These are phyloP conservation scores for Galerucella nymphaeae DNA, from an alignment of 2,888 invertebrate species.

Conservation along the genomic window DNA sequence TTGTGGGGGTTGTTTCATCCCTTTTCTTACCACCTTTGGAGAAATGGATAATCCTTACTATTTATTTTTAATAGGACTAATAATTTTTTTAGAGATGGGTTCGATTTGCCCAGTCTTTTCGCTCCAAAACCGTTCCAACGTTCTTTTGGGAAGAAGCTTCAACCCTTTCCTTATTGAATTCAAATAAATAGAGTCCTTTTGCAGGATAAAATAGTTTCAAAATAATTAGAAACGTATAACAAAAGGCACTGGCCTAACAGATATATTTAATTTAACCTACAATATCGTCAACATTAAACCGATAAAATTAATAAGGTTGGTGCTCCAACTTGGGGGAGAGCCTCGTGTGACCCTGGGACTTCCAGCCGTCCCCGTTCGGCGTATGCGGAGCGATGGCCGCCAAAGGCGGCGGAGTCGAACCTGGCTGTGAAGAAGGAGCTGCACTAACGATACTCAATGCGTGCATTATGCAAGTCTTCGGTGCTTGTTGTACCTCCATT, in stretches of 20 bases:
- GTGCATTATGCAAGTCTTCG: conserved; percentile 69
- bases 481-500: conserved; percentile 66
- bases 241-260: background rate
- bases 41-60: too few species aligned
- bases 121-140: too few species aligned
- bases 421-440: conserved; percentile 57
- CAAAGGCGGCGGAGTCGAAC: conserved; percentile 60
- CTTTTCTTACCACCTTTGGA: too few species aligned
- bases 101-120: too few species aligned
- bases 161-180: too few species aligned
- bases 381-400: conserved; percentile 61
- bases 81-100: too few species aligned
- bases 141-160: too few species aligned
- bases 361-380: conserved; percentile 61
- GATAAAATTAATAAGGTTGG: conserved; percentile 58
- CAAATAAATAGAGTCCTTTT: too few species aligned
- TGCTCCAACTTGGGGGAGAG: conserved; percentile 60
- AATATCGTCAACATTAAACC: conserved; percentile 37
- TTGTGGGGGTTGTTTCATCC: too few species aligned
- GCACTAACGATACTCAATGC: conserved; percentile 69
- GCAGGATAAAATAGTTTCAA: too few species aligned
- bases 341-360: conserved; percentile 60
- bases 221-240: too few species aligned
- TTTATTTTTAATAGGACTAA: too few species aligned
- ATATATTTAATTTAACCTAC: conserved; percentile 48